phyloP scores from a whole-genome alignment of 2,797 vertebrate genomes.

The Phrynocephalus vlangalii region DNA sequence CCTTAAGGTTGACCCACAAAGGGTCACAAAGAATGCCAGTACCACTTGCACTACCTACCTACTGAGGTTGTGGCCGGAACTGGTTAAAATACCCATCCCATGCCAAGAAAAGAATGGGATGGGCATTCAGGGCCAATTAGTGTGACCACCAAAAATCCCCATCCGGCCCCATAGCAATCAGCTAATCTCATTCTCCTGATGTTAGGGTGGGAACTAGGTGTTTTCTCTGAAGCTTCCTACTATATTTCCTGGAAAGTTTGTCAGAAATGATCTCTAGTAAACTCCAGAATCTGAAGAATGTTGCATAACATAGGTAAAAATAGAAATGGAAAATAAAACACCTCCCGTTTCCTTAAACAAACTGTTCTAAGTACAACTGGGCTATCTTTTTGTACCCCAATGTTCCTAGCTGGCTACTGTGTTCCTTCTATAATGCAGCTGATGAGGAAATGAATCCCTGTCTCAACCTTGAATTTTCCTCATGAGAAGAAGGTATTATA shows the following conservation, averaged over 20 bases:
- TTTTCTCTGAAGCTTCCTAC: neutral
- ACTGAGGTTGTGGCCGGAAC: too few species aligned
- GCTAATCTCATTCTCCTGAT: too few species aligned
- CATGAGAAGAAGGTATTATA: neutral
- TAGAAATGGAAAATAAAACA: neutral
- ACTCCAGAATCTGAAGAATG: neutral
- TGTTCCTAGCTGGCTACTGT: neutral
- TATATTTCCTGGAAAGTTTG: neutral
- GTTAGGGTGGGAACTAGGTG: too few species aligned
- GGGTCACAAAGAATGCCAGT: too few species aligned
- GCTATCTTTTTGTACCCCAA: neutral
- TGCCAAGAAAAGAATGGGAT: too few species aligned
- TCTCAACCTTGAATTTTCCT: constrained; percentile 19
- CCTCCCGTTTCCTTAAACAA: neutral
- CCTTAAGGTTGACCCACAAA: too few species aligned
- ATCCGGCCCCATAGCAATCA: too few species aligned
- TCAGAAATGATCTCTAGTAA: neutral
- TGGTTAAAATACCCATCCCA: too few species aligned
- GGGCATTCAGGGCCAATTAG: too few species aligned
- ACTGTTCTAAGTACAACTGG: neutral
- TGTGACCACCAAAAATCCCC: too few species aligned
- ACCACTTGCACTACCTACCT: too few species aligned
- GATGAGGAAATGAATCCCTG: constrained; percentile 13
- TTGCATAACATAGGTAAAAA: neutral
- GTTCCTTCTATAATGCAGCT: neutral